These are phyloP conservation scores for Megamerina dolium DNA, from an alignment of 2,888 invertebrate species.

Conservation along the genomic window DNA sequence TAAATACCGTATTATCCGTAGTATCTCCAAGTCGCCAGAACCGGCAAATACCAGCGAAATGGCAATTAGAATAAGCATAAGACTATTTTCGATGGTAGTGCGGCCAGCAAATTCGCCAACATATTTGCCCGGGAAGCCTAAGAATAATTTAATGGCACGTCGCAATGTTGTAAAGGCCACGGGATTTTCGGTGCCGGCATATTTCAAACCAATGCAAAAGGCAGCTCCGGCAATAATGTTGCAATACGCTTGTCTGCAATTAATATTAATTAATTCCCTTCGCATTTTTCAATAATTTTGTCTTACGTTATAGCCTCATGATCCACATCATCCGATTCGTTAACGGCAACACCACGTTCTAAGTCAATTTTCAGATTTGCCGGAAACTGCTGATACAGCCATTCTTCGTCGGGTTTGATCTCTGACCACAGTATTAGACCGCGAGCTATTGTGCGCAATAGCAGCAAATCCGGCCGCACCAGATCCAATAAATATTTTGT, in stretches of 20 bases:
- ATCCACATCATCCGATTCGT: slow-evolving; percentile 58
- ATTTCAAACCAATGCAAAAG: slow-evolving; percentile 86
- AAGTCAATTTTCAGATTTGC: slow-evolving; percentile 66
- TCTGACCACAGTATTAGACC: slow-evolving; percentile 84
- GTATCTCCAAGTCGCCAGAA: slow-evolving; percentile 77
- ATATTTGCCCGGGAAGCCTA: slow-evolving; percentile 56
- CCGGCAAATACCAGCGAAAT: slow-evolving; percentile 79
- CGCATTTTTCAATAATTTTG: background rate
- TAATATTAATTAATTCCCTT: no score
- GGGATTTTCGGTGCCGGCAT: slow-evolving; percentile 83
- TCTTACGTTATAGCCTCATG: slow-evolving; percentile 88
- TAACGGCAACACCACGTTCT: slow-evolving; percentile 68
- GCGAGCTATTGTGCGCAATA: slow-evolving; percentile 73
- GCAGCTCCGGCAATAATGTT: slow-evolving; percentile 93
- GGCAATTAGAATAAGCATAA: slow-evolving; percentile 76
- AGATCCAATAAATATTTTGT: slow-evolving; percentile 87
- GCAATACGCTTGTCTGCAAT: slow-evolving; percentile 85
- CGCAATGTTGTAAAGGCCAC: slow-evolving; percentile 71
- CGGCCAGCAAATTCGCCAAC: slow-evolving; percentile 84
- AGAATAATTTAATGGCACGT: slow-evolving; percentile 42
- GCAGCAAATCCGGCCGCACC: slow-evolving; percentile 84
- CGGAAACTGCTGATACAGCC: slow-evolving; percentile 81
- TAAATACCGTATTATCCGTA: slow-evolving; percentile 79
- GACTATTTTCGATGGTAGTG: slow-evolving; percentile 81
- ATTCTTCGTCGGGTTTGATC: slow-evolving; percentile 72